Evolutionary conservation across 2,113 vertebrate species (phyloP).

Genomic region (Butorides virescens): DNA sequence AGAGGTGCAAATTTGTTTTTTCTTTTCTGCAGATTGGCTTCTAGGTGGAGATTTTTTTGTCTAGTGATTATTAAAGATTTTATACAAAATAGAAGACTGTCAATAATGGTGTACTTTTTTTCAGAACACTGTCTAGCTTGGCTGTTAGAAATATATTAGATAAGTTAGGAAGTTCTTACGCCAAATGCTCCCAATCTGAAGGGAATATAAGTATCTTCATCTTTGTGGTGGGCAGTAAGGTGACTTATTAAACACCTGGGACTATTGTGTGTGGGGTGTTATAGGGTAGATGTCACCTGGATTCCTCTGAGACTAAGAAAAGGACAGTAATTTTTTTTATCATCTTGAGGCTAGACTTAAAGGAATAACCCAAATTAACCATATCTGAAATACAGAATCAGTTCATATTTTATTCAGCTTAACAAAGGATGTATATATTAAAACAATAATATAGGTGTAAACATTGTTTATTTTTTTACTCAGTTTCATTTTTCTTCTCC

Average conservation of each 20-base stretch:
- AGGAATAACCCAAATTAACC: accelerated
- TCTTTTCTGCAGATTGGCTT: background rate
- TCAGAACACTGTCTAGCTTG: background rate
- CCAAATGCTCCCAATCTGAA: background rate
- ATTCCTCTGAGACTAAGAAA: background rate
- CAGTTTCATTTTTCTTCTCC: background rate
- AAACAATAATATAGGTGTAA: background rate
- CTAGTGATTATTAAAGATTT: background rate
- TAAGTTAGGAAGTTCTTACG: background rate
- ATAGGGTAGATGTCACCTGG: background rate
- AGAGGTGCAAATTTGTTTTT: background rate
- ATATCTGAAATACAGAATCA: background rate
- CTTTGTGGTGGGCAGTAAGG: background rate
- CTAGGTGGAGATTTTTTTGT: background rate
- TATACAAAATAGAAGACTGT: background rate
- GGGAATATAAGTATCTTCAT: background rate
- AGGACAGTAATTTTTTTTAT: background rate
- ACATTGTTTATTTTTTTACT: background rate
- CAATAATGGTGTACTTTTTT: background rate
- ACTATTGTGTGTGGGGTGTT: background rate
- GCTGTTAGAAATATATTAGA: background rate
- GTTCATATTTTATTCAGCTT: background rate
- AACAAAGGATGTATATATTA: background rate
- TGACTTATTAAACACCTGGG: background rate
- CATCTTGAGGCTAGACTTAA: background rate